Evolutionary conservation across 2,888 invertebrate genomes (phyloP).

Genomic region (Meiosimyza decipiens): DNA sequence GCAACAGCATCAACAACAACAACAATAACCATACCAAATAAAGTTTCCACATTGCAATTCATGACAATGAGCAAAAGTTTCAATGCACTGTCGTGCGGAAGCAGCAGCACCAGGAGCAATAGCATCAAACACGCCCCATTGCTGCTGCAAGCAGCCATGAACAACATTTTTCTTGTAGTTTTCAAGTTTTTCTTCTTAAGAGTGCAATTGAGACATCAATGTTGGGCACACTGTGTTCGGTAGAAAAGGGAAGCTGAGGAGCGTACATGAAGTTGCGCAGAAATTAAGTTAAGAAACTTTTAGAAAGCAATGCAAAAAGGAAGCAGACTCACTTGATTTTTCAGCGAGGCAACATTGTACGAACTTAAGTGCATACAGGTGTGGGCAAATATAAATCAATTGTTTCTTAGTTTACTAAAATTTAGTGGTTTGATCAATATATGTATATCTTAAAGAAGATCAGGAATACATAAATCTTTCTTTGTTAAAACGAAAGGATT

Average conservation of each 20-base stretch:
- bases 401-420: too few relatives aligned
- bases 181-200: background rate
- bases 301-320: slow-evolving; percentile 8
- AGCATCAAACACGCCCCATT: slow-evolving; percentile 24
- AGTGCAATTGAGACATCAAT: slow-evolving; percentile 33
- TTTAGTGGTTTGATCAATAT: too few relatives aligned
- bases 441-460: too few relatives aligned
- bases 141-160: slow-evolving; percentile 28
- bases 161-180: slow-evolving; percentile 25
- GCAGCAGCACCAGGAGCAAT: background rate
- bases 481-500: too few relatives aligned
- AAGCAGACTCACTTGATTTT: slow-evolving; percentile 20
- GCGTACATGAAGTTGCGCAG: background rate
- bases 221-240: background rate
- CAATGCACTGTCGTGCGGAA: slow-evolving; percentile 19
- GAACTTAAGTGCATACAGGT: background rate
- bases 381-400: slow-evolving; percentile 12
- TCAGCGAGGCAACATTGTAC: background rate
- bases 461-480: too few relatives aligned
- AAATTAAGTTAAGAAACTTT: slow-evolving; percentile 8
- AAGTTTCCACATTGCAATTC: slow-evolving; percentile 25
- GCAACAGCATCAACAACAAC: background rate
- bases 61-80: slow-evolving; percentile 26
- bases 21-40: slow-evolving; percentile 25
- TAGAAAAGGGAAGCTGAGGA: background rate